Evolutionary conservation across 2,888 invertebrate species (phyloP).

Genomic region (Volucella inflata): DNA sequence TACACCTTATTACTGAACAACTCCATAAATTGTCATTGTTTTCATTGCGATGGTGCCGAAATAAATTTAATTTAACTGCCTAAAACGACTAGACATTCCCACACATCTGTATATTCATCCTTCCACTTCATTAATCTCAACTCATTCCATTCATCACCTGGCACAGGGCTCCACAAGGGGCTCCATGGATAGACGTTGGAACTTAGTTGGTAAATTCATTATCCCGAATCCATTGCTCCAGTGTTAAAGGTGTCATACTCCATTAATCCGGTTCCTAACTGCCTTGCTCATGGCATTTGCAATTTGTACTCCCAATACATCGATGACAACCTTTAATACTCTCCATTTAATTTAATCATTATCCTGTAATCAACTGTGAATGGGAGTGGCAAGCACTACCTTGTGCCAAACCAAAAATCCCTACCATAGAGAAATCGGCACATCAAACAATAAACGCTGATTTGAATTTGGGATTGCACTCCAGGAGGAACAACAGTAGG

Average conservation of each 20-base stretch:
- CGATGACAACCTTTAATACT: constrained; percentile 50
- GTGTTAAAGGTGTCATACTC: constrained; percentile 11
- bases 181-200: not conserved
- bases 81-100: not conserved
- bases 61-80: constrained; percentile 1
- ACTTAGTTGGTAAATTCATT: constrained; percentile 5
- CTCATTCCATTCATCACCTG: not conserved
- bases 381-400: constrained; percentile 7
- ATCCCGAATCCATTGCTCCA: not conserved
- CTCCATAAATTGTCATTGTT: no score
- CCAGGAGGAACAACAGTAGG: constrained; percentile 27
- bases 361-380: constrained; percentile 52
- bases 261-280: constrained; percentile 30
- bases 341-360: constrained; percentile 64
- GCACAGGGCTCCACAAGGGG: not conserved
- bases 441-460: constrained; percentile 54
- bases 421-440: not conserved
- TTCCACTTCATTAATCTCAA: not conserved
- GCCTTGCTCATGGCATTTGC: constrained; percentile 7
- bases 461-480: constrained; percentile 71
- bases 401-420: no score
- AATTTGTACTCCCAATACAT: constrained; percentile 22
- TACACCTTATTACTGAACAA: no score
- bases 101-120: not conserved
- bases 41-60: no score